Percentiles rank a stretch among this genome's conserved stretches.
These are phyloP conservation scores for Magallana ariakensis DNA, from an alignment of 1,140 invertebrate genomes.

Conservation along the genomic window DNA sequence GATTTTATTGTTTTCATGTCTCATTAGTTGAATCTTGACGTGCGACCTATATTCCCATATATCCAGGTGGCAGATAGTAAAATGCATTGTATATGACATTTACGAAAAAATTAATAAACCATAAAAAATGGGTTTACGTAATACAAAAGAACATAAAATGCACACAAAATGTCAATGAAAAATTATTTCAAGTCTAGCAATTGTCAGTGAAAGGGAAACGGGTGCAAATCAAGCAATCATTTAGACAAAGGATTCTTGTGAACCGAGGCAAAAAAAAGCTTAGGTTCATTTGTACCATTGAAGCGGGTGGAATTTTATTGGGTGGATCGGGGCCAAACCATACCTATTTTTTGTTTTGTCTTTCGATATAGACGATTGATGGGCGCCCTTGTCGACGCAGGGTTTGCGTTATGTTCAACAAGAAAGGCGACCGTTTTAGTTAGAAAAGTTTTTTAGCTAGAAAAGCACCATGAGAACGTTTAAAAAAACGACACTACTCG, in stretches of 20 bases:
- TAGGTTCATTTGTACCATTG: neutral
- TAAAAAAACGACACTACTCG: neutral
- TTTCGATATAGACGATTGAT: neutral
- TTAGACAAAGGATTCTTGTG: neutral
- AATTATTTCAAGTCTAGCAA: neutral
- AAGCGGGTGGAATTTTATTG: constrained; percentile 11
- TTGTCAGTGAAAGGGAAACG: neutral
- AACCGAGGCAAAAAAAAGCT: neutral
- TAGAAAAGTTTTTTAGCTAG: neutral
- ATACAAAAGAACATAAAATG: constrained; percentile 30
- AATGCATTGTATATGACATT: neutral
- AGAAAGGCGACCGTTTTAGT: neutral
- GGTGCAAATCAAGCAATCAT: neutral
- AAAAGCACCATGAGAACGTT: neutral
- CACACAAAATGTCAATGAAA: constrained; percentile 13
- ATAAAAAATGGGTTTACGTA: neutral
- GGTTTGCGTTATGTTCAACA: neutral
- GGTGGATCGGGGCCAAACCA: constrained; percentile 1
- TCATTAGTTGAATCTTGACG: neutral
- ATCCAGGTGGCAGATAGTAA: constrained; percentile 17
- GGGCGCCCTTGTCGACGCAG: neutral
- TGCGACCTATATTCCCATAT: constrained; percentile 3
- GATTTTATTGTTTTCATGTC: neutral
- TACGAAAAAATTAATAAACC: constrained; percentile 11
- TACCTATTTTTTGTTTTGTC: neutral